Base-by-base conservation (phyloP, 2,888 invertebrate species). In the Parapristionchus giblindavisi region DNA sequence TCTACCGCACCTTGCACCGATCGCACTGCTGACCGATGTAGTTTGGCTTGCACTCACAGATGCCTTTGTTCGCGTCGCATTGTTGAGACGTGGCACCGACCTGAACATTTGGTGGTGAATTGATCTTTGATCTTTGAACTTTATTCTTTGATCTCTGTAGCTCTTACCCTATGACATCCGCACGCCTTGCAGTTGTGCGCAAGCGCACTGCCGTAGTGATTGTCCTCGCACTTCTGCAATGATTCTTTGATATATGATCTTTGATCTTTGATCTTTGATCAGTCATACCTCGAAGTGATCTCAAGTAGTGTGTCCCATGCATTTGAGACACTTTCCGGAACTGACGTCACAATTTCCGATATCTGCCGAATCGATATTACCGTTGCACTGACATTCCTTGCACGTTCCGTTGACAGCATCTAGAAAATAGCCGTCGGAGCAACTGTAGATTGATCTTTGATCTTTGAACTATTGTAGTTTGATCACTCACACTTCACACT, bases 281-380 rank as follows among this genome's bases (percentile, higher is more conserved):
- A n/a, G n/a, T n/a, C 54, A 89, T 6, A 78, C 91, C 90, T 92
- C 92, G 87, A 92, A 92, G 92, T 92, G 21, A 92, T 93, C 84
- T 91, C 93, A 93, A 85, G 91, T 5, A 90, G 91, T 82, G 92
- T 93, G 90, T 92, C 93, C 85, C 92, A 90, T 92, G 87, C 97
- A 97, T 54, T 92, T 92, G 75, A 94, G 91, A 89, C 98, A 98
- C 80, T 92, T 92, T 1, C 98, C 98, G 0, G 93, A 93, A 81
- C 91, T 89, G 54, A 92, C 91, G 89, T 96, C 93, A 89, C 98
- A 91, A 78, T 94, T 89, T 11, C 89, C 89, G 14, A 88, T 85
- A 14, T 85, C 83, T 36, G 79, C 83, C 24, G 79, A 75, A 88
- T 96, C 95, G 2, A 93, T 93, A 87, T 97, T 97, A 0, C 94